Base-by-base conservation (phyloP, 2,113 vertebrate genomes). In the Marmota monax region DNA sequence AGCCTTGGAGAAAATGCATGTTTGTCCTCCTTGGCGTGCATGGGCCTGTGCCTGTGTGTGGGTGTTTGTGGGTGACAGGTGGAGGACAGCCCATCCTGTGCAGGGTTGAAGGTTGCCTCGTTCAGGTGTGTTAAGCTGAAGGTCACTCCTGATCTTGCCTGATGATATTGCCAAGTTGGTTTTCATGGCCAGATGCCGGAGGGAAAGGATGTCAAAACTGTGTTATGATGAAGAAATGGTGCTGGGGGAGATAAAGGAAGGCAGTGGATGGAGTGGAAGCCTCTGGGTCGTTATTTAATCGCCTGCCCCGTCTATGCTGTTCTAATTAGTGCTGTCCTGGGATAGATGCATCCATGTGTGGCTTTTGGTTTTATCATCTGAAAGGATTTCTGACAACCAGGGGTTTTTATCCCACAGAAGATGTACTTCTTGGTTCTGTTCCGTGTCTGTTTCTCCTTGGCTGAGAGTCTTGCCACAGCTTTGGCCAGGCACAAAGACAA, bases 341-440 rank as follows among this genome's bases (percentile, higher is more conserved):
- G 45, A 45, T 45, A 78, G 92, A 90, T 3, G 23, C 20, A 27
- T 58, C 56, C 56, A 58, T 7, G 20, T 20, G 20, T 22, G 17
- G 56, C 56, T 7, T 87, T 73, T 67, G 17, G 56, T 39, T 63
- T 93, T 79, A 42, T 79, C 48, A 2, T 65, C 48, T 78, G 37
- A 95, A 90, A 96, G 84, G 42, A n/a, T 85, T 90, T 96, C 95
- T 90, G 72, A 88, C 42, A 17, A 34, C 53, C 48, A 53, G 5
- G 39, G 84, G 11, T 45, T 45, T 76, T 70, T 86, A 70, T 74
- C 69, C 61, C 63, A 45, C 16, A 27, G 22, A 0, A 10, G 84
- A n/a, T 32, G 56, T 61, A 39, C n/a, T 58, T 65, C 74, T 84
- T 63, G 65, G 79, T 80, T 22, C 34, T 69, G 48, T 70, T 17